These are phyloP conservation scores for Tipula lateralis DNA, from an alignment of 2,888 invertebrate genomes.

Conservation along the genomic window DNA sequence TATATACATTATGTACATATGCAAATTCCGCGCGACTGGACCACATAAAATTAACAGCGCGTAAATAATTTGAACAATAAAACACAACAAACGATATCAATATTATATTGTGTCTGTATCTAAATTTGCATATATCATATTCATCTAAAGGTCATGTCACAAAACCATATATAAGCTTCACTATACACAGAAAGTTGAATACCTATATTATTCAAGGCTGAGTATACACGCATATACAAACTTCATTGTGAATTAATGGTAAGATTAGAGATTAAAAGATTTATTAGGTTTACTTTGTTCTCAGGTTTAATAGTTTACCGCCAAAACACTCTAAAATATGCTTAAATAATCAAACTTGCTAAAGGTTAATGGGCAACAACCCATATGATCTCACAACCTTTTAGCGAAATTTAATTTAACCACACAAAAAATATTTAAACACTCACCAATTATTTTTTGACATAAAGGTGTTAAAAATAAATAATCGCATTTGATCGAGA, in stretches of 20 bases:
- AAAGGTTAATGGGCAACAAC: neutral
- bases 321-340: neutral
- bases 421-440: neutral
- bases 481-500: neutral
- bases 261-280: neutral
- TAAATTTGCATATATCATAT: neutral
- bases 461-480: neutral
- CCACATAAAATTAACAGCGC: neutral
- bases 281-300: neutral
- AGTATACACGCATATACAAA: neutral
- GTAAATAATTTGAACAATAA: slow-evolving; percentile 1
- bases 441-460: neutral
- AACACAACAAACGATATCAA: neutral
- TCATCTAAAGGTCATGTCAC: neutral
- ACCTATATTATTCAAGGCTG: neutral
- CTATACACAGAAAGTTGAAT: neutral
- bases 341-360: neutral
- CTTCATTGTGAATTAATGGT: neutral
- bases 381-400: neutral
- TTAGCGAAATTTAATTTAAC: neutral
- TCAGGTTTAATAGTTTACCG: neutral
- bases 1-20: no score
- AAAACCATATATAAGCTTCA: neutral
- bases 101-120: neutral
- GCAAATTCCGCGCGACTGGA: slow-evolving; percentile 11